These are phyloP conservation scores for Oryzias javanicus DNA, from an alignment of 2,113 vertebrate genomes.

Conservation along the genomic window DNA sequence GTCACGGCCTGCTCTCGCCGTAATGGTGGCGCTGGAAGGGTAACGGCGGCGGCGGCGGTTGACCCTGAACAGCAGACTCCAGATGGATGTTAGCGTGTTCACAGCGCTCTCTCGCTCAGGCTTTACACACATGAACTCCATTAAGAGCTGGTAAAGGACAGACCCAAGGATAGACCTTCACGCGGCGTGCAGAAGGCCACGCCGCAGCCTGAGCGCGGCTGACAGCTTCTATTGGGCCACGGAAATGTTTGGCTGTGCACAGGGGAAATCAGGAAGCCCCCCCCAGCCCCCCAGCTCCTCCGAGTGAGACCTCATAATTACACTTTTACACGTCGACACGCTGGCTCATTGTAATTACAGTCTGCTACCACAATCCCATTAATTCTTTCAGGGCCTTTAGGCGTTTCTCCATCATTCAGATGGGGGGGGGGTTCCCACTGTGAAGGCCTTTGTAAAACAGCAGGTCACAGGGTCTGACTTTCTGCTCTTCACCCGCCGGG, in stretches of 20 bases:
- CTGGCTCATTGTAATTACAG: conserved; percentile 65
- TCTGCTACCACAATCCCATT: conserved; percentile 63
- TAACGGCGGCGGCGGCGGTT: not conserved
- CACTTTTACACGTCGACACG: conserved; percentile 55
- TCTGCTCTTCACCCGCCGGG: conserved; percentile 31
- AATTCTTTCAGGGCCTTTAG: conserved; percentile 62
- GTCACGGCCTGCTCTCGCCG: not conserved
- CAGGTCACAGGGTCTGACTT: conserved; percentile 45
- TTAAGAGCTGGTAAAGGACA: conserved; percentile 16
- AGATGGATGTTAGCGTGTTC: conserved; percentile 1
- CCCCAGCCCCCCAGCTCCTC: conserved; percentile 47
- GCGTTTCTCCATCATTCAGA: conserved; percentile 70
- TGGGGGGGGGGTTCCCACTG: conserved; percentile 54
- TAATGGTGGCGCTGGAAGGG: not conserved
- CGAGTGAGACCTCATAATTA: conserved; percentile 69
- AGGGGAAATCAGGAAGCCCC: conserved; percentile 71
- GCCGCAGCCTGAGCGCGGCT: not conserved
- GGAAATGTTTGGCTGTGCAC: conserved; percentile 53
- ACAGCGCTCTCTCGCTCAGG: not conserved
- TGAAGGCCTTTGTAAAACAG: conserved; percentile 50
- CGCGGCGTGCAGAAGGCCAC: not conserved
- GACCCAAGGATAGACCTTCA: conserved; percentile 4
- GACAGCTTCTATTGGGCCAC: not conserved
- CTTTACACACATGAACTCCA: not conserved
- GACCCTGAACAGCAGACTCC: conserved; percentile 20